These are phyloP conservation scores for Xanthostigma xanthostigma DNA, from an alignment of 2,888 invertebrate species.

Conservation along the genomic window DNA sequence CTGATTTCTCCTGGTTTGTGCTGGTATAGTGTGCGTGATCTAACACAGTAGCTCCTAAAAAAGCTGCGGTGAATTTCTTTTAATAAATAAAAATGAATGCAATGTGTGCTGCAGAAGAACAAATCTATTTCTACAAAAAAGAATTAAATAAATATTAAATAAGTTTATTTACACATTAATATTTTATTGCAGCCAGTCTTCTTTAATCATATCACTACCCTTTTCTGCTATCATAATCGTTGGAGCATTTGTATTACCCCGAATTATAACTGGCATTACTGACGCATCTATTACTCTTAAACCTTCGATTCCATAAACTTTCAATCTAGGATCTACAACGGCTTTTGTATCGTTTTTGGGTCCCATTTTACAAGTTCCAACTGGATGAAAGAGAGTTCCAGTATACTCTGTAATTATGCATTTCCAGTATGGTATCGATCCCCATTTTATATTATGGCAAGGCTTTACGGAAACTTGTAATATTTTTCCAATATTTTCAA, in stretches of 20 bases:
- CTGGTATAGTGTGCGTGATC: too few species aligned
- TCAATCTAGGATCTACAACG: not conserved
- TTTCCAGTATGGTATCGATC: not conserved
- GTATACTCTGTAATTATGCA: not conserved
- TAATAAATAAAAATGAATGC: too few species aligned
- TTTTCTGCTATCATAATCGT: not conserved
- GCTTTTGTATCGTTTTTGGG: not conserved
- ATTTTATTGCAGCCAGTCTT: not conserved
- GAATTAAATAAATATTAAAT: too few species aligned
- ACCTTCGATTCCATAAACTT: not conserved
- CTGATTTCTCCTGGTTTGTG: too few species aligned
- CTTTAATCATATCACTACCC: not conserved
- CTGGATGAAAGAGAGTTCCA: not conserved
- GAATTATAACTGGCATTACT: not conserved
- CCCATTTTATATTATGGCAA: not conserved
- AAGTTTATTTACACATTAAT: not conserved
- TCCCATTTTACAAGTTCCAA: constrained; percentile 1
- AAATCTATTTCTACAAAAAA: too few species aligned
- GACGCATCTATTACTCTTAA: not conserved
- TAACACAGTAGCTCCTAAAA: too few species aligned
- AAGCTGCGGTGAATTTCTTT: too few species aligned
- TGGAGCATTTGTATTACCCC: not conserved
- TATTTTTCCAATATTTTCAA: not conserved
- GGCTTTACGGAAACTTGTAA: not conserved
- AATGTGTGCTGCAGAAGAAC: too few species aligned